A percentile compares a stretch with the other conserved stretches of the same genome.
Conservation (phyloP, 2,888 invertebrate genomes). For the Polydrusus pterygomalis region DNA sequence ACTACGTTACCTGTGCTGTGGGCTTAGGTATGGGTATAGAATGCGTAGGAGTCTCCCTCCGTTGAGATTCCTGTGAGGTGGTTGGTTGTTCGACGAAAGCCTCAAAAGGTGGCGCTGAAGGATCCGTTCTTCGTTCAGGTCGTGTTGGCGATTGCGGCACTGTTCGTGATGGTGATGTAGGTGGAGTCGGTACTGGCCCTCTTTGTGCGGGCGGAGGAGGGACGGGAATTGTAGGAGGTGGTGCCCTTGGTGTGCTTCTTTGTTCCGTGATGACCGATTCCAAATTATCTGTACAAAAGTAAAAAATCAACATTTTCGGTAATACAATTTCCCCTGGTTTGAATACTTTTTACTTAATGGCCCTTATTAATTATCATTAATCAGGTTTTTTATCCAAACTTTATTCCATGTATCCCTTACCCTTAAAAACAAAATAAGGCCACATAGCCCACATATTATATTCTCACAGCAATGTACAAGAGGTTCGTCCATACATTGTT, state of each 20-base stretch:
- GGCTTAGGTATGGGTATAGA: conserved; percentile 11
- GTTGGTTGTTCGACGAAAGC: conserved; percentile 51
- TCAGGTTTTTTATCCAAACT: too few species aligned
- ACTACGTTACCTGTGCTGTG: conserved; percentile 2
- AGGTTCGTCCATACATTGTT: too few species aligned
- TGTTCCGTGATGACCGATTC: conserved; percentile 60
- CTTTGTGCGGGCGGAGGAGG: conserved; percentile 31
- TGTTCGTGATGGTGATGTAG: conserved; percentile 20
- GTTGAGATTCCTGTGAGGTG: conserved; percentile 49
- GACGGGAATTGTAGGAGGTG: conserved; percentile 28
- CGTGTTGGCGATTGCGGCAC: conserved; percentile 30
- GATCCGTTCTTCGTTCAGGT: conserved; percentile 3
- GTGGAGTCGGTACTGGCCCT: conserved; percentile 33
- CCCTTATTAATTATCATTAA: too few species aligned
- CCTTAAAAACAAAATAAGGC: too few species aligned
- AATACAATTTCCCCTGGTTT: too few species aligned
- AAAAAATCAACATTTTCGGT: too few species aligned
- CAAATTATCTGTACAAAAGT: conserved; percentile 57
- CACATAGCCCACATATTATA: too few species aligned
- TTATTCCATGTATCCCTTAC: too few species aligned
- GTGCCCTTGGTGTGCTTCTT: conserved; percentile 44
- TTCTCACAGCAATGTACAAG: too few species aligned
- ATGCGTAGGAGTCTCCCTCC: conserved; percentile 7
- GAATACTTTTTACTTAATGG: too few species aligned
- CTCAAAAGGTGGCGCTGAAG: conserved; percentile 37